phyloP scores from a whole-genome alignment of 2,797 vertebrate species.

The Enteromius mattozi region DNA sequence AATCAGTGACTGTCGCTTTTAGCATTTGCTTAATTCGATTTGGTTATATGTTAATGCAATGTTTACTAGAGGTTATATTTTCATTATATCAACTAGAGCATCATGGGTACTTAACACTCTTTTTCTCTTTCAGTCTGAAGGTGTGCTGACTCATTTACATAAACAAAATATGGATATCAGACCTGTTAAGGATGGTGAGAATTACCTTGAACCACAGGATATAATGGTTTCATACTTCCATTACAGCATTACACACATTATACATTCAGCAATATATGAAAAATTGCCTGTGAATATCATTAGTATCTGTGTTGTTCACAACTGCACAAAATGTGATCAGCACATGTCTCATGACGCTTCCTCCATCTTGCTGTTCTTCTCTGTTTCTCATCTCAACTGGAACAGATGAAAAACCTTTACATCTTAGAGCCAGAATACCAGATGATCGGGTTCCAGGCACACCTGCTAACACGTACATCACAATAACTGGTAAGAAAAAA shows the following conservation, averaged over 20 bases:
- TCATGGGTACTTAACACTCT: not conserved
- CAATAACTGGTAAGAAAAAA: conserved; percentile 80
- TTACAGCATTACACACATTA: not conserved
- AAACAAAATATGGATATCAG: conserved; percentile 30
- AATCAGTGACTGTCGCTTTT: not conserved
- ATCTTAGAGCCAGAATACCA: conserved; percentile 66
- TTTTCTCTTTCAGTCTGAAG: conserved; percentile 52
- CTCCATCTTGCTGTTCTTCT: not conserved
- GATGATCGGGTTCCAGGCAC: conserved; percentile 79
- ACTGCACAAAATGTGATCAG: not conserved
- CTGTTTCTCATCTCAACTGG: not conserved
- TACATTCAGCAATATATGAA: too few relatives aligned
- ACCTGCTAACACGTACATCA: conserved; percentile 78
- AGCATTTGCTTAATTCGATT: too few relatives aligned
- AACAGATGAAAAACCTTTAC: conserved; percentile 78
- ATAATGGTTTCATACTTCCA: not conserved
- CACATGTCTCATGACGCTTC: too few relatives aligned
- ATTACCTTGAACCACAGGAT: not conserved
- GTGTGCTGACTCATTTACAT: conserved; percentile 15
- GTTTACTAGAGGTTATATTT: not conserved
- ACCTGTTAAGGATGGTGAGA: conserved; percentile 39
- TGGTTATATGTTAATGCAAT: not conserved
- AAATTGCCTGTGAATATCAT: too few relatives aligned
- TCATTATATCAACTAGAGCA: not conserved
- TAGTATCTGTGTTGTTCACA: too few relatives aligned